A percentile compares a stretch with the other conserved stretches of the same genome.
Conservation (phyloP, 2,888 invertebrate species). For the Orthosia cruda region DNA sequence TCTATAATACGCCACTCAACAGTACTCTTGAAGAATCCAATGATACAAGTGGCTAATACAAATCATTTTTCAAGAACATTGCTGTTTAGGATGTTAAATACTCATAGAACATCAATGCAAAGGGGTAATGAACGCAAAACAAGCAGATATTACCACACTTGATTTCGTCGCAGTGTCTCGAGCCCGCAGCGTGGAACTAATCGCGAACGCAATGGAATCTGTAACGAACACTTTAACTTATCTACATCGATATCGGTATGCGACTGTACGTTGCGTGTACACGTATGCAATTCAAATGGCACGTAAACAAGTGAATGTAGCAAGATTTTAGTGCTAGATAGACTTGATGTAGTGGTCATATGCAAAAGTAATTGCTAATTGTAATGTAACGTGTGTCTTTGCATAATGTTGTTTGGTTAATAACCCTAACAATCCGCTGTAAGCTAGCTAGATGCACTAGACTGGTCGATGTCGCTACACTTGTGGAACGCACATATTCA, state of each 20-base stretch:
- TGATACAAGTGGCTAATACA: not conserved
- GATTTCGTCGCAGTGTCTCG: conserved; percentile 72
- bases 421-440: not conserved
- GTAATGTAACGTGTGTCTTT: not conserved
- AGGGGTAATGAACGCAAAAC: conserved; percentile 32
- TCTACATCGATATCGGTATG: conserved; percentile 69
- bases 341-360: conserved; percentile 13
- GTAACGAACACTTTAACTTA: conserved; percentile 72
- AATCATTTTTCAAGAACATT: conserved; percentile 14
- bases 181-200: conserved; percentile 78
- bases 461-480: too few relatives aligned
- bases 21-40: conserved; percentile 29
- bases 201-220: conserved; percentile 78
- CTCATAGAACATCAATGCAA: not conserved
- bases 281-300: conserved; percentile 46
- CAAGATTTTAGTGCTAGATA: conserved; percentile 49
- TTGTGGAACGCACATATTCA: too few relatives aligned
- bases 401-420: not conserved
- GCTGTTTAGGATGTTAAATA: not conserved
- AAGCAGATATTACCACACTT: conserved; percentile 17
- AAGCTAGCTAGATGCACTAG: too few relatives aligned
- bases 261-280: conserved; percentile 56
- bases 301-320: conserved; percentile 62
- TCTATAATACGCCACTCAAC: conserved; percentile 19
- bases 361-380: conserved; percentile 12